Base-by-base conservation (phyloP, 2,888 invertebrate genomes). In the Sinopyrophorus schimmeli region DNA sequence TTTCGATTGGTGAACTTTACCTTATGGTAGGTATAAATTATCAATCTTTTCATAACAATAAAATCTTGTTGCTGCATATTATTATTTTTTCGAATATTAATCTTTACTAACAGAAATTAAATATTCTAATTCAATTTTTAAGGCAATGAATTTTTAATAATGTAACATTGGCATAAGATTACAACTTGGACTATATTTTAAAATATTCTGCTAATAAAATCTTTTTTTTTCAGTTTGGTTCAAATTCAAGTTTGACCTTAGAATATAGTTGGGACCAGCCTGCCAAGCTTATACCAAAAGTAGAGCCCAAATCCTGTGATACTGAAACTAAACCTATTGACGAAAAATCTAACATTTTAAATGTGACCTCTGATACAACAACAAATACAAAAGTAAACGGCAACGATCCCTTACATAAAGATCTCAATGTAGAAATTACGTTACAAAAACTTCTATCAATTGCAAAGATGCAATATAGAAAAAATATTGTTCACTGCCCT, bases 1-100 rank as follows among this genome's bases (percentile, higher is more conserved):
- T 94, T 26, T 91, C 92, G 3, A 79, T 96, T 17, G 94, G 94
- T 0, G 94, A 96, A 74, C 74, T 95, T 43, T 94, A 92, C 74
- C 77, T 95, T 34, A 91, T 94, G 84, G 87, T 90, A 65, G 76
- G 75, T 23, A 24, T 10, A 15, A 41, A n/a, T n/a, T n/a, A n/a
- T 32, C 43, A 12, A 15, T n/a, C 6, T 11, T 16, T 23, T n/a
- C 12, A 34, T 18, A 31, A n/a, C 4, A n/a, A n/a, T 20, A 10
- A 18, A 5, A 7, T 16, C 18, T 12, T 14, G 15, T 30, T 18
- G 17, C 27, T 27, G 14, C 5, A 9, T 35, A n/a, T 43, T 27
- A 26, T 9, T 17, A 6, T 31, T 27, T 18, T 15, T 4, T n/a
- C n/a, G n/a, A n/a, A n/a, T n/a, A n/a, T n/a, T n/a, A n/a, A n/a